These are phyloP conservation scores for Percopsis omiscomaycus DNA, from an alignment of 2,797 vertebrate species.

Conservation along the genomic window DNA sequence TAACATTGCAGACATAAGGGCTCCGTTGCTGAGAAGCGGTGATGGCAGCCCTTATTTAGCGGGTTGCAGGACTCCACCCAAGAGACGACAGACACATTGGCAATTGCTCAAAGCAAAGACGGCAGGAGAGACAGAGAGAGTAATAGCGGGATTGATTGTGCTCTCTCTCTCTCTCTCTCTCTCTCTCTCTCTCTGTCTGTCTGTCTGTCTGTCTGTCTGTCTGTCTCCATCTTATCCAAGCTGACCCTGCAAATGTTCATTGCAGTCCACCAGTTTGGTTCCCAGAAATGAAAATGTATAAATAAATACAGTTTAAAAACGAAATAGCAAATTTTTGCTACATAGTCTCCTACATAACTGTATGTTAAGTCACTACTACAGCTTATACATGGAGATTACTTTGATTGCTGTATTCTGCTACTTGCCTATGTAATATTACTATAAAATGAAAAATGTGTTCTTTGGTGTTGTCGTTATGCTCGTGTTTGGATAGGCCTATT, in stretches of 20 bases:
- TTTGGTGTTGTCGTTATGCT: too few relatives aligned
- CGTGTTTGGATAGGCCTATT: too few relatives aligned
- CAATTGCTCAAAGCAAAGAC: not conserved
- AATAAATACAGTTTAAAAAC: too few relatives aligned
- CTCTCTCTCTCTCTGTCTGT: not conserved
- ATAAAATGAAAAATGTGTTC: too few relatives aligned
- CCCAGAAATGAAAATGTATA: too few relatives aligned
- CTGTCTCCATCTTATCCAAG: conserved; percentile 8
- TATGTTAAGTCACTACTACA: too few relatives aligned
- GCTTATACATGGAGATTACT: too few relatives aligned
- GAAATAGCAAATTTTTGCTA: too few relatives aligned
- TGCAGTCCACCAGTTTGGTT: conserved; percentile 8
- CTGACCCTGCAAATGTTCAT: conserved; percentile 37
- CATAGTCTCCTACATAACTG: too few relatives aligned
- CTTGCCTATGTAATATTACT: too few relatives aligned
- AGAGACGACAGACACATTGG: conserved; percentile 25
- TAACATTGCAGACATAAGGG: conserved; percentile 61
- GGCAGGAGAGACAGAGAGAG: not conserved
- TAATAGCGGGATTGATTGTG: not conserved
- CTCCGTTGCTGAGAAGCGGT: conserved; percentile 51
- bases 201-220: not conserved
- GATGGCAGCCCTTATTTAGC: conserved; percentile 32
- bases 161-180: not conserved
- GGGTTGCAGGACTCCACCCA: conserved; percentile 18
- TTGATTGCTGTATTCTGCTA: too few relatives aligned